Percentiles rank a stretch among this genome's conserved stretches.
phyloP scores from a whole-genome alignment of 2,113 vertebrate genomes.

The Neotoma lepida region DNA sequence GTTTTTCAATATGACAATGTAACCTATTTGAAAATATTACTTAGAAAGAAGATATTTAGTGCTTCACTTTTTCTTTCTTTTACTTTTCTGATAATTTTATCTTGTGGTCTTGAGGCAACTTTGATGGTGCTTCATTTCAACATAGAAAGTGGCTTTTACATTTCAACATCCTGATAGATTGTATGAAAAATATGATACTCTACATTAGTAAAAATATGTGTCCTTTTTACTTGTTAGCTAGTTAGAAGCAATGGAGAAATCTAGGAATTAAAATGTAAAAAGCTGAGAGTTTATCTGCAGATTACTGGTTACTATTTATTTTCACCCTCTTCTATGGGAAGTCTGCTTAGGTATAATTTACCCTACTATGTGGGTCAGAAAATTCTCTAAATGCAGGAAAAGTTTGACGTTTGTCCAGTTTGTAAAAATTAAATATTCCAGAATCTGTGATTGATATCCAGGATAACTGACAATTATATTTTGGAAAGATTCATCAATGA shows the following conservation, averaged over 20 bases:
- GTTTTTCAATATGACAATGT: background rate
- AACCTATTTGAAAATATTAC: background rate
- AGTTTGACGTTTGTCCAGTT: background rate
- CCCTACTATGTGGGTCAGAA: background rate
- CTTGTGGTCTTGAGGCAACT: background rate
- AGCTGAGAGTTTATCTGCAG: background rate
- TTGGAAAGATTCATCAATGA: background rate
- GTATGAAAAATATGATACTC: background rate
- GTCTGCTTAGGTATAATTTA: background rate
- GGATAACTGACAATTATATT: background rate
- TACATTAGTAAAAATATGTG: background rate
- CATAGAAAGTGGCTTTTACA: background rate
- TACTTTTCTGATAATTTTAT: background rate
- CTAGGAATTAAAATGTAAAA: background rate
- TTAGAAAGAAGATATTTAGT: background rate
- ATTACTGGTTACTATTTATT: background rate
- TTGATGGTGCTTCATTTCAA: background rate
- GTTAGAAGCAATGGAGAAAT: background rate
- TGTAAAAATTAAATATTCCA: background rate
- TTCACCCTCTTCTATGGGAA: background rate
- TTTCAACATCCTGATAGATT: background rate
- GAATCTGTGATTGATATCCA: background rate
- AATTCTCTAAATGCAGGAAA: background rate
- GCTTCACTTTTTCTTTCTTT: background rate
- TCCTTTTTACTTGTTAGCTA: background rate